Base-by-base conservation (phyloP, 37 sponge, comb jelly and placozoan species). In the Mnemiopsis leidyi region DNA sequence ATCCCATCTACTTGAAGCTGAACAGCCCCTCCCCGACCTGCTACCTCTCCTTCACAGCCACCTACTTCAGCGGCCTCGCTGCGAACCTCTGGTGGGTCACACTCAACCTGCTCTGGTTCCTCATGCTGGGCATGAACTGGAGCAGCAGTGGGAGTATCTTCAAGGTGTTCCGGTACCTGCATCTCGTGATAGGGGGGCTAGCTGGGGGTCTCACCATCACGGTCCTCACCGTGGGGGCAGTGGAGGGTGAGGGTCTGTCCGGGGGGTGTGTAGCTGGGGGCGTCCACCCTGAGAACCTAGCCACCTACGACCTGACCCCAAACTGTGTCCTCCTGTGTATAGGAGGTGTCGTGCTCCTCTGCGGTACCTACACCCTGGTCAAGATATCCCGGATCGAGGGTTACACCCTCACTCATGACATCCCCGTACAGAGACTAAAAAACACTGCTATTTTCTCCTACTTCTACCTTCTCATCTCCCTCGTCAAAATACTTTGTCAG, bases 21-120 rank as follows among this genome's bases (percentile, higher is more conserved):
- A 79, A 33, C 82, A 79, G 37, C 3, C 82, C 82, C 82, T 33
- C 36, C 3, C 23, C 82, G 9, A 32, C 37, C 82, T 79, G 82
- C 82, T 35, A 36, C 37, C 82, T 79, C 37, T 23, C 82, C 82
- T 79, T 79, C 82, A 36, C 82, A 13, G 37, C 37, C 36, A 79
- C 82, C 36, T 79, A 79, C 82, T 16, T 79, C 36, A 33, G 37
- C 33, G 38, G 38, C 2, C 21, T 79, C 2, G 82, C 82, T 3
- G 82, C 82, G 1, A 79, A 79, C 36, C 37, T 79, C 21, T 79
- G 82, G 82, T 79, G 82, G 82, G 82, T 79, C 16, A 79, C 82
- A 2, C 36, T 79, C 20, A 79, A 79, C 82, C 33, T 79, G 36
- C 82, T 79, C 82, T 79, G 82, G 82, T 79, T 79, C 37, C 82